Percentiles rank a stretch among this genome's conserved stretches.
phyloP scores from a whole-genome alignment of 2,113 vertebrate species.

The Petromus typicus region DNA sequence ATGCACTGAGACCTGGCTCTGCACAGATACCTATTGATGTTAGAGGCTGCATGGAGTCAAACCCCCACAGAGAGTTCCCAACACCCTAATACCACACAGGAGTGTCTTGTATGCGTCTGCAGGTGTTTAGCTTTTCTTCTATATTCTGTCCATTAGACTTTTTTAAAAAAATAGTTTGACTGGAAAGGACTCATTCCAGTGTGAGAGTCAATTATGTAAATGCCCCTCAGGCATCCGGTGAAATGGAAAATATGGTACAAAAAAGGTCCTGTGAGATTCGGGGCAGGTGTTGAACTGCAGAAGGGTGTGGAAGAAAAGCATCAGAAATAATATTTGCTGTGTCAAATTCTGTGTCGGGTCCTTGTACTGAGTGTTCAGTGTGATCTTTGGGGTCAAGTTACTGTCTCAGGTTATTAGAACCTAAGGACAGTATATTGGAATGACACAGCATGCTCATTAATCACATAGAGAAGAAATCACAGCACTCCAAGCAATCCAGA shows the following conservation, averaged over 20 bases:
- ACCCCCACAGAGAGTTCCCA: fast-evolving
- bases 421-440: not conserved
- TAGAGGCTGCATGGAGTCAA: not conserved
- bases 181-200: not conserved
- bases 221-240: not conserved
- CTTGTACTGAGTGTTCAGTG: not conserved
- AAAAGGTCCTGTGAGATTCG: not conserved
- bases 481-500: not conserved
- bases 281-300: not conserved
- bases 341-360: not conserved
- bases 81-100: too few species aligned
- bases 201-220: not conserved
- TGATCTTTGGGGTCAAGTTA: not conserved
- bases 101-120: not conserved
- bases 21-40: not conserved
- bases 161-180: not conserved
- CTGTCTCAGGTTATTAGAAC: not conserved
- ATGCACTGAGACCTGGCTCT: not conserved
- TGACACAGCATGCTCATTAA: not conserved
- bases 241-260: constrained; percentile 8
- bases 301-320: not conserved
- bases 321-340: not conserved
- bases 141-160: not conserved
- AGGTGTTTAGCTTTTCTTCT: not conserved
- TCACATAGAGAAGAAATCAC: not conserved